Conservation (phyloP, 1,140 invertebrate genomes). For the Adoxophyes honmai region DNA sequence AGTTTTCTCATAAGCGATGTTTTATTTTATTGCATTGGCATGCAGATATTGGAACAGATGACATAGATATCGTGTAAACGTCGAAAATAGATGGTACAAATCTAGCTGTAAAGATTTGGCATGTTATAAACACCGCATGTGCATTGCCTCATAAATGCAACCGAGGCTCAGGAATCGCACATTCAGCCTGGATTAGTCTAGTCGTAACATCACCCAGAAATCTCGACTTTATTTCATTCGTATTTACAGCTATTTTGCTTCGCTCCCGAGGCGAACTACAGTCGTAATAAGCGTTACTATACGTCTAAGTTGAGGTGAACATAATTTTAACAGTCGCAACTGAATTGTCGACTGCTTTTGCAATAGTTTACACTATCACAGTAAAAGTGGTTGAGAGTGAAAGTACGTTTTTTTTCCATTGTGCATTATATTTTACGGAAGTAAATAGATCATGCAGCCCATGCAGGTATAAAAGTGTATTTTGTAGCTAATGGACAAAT, state of each 20-base stretch:
- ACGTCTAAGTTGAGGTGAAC: not conserved
- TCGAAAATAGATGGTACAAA: no score
- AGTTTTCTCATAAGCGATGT: no score
- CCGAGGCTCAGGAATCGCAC: not conserved
- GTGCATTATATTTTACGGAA: constrained; percentile 7
- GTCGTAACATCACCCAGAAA: not conserved
- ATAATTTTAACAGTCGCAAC: not conserved
- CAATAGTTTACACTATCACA: not conserved
- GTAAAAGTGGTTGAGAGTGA: constrained; percentile 11
- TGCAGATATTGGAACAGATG: no score
- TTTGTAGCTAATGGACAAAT: not conserved
- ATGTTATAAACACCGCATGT: not conserved
- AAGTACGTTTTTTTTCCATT: constrained; percentile 9
- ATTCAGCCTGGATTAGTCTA: constrained; percentile 3
- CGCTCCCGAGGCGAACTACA: not conserved
- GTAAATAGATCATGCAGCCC: not conserved
- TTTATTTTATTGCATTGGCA: no score
- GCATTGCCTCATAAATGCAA: constrained; percentile 6
- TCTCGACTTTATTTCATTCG: not conserved
- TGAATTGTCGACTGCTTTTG: constrained; percentile 6
- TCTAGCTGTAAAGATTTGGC: no score
- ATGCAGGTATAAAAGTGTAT: not conserved
- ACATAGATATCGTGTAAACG: no score
- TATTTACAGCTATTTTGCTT: not conserved
- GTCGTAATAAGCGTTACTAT: constrained; percentile 2